Percentiles rank a stretch among this genome's conserved stretches.
These are phyloP conservation scores for Spicauda simplicius DNA, from an alignment of 2,888 invertebrate species.

Conservation along the genomic window DNA sequence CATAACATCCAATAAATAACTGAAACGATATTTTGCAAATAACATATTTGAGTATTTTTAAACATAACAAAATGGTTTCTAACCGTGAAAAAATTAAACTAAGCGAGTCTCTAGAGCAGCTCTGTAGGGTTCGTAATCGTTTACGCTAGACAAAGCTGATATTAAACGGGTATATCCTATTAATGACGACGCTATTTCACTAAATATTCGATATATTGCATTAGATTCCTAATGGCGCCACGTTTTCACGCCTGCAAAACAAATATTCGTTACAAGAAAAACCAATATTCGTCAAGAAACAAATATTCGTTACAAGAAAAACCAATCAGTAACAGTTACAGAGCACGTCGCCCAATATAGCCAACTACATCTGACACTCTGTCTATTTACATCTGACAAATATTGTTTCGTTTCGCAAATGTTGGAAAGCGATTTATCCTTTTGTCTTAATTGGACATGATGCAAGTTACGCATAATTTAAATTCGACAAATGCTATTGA, in stretches of 20 bases:
- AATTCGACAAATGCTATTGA: too few relatives aligned
- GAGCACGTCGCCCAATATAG: background rate
- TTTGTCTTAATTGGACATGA: too few relatives aligned
- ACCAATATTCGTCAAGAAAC: background rate
- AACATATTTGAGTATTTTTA: constrained; percentile 23
- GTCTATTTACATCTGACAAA: background rate
- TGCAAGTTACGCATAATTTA: too few relatives aligned
- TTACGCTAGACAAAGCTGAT: constrained; percentile 9
- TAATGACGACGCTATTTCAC: background rate
- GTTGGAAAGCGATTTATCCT: too few relatives aligned
- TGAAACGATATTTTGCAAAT: background rate
- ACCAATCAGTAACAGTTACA: background rate
- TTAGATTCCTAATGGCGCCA: background rate
- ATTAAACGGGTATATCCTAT: background rate
- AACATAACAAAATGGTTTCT: background rate
- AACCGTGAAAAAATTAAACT: background rate
- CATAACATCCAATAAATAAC: constrained; percentile 3
- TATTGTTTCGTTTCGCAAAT: background rate
- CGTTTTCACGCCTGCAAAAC: background rate
- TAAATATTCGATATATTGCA: background rate
- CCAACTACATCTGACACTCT: background rate
- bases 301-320: background rate
- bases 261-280: background rate
- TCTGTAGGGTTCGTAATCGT: background rate
- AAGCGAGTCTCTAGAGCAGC: constrained; percentile 25